These are phyloP conservation scores for Eueides isabella DNA, from an alignment of 1,140 invertebrate species.

Conservation along the genomic window DNA sequence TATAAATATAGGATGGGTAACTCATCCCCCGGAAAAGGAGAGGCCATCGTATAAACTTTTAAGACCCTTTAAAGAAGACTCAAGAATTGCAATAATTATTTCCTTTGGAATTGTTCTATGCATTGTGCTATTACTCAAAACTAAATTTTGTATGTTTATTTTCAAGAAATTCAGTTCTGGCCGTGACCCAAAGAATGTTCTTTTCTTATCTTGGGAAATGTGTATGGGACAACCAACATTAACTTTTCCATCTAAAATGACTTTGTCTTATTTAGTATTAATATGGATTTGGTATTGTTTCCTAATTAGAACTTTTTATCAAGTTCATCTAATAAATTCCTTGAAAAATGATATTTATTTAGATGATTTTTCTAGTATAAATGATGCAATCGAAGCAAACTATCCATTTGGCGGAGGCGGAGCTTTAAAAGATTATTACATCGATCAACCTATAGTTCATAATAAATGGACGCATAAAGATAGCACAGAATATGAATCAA, in stretches of 20 bases:
- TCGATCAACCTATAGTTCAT: constrained; percentile 54
- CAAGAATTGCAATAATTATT: constrained; percentile 47
- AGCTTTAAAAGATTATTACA: constrained; percentile 63
- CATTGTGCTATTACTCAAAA: constrained; percentile 48
- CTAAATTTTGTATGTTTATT: constrained; percentile 33
- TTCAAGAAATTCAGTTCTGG: constrained; percentile 26
- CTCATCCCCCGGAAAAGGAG: constrained; percentile 52
- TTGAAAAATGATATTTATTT: constrained; percentile 59
- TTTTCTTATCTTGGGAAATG: constrained; percentile 64
- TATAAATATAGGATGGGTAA: constrained; percentile 56
- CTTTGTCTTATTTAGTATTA: constrained; percentile 45
- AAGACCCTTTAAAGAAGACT: constrained; percentile 52
- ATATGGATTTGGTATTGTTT: constrained; percentile 70
- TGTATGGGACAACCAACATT: constrained; percentile 61
- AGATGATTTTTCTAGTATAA: constrained; percentile 51
- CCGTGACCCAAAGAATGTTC: constrained; percentile 39
- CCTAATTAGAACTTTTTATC: constrained; percentile 67
- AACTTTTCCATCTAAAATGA: constrained; percentile 51
- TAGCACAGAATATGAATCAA: constrained; percentile 46
- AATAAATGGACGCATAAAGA: constrained; percentile 57
- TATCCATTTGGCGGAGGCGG: constrained; percentile 61
- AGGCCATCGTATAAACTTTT: constrained; percentile 58
- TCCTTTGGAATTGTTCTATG: constrained; percentile 50
- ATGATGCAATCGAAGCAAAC: constrained; percentile 54
- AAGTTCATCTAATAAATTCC: constrained; percentile 62